Base-by-base conservation (phyloP, 2,888 invertebrate species). In the Antheraea yamamai region DNA sequence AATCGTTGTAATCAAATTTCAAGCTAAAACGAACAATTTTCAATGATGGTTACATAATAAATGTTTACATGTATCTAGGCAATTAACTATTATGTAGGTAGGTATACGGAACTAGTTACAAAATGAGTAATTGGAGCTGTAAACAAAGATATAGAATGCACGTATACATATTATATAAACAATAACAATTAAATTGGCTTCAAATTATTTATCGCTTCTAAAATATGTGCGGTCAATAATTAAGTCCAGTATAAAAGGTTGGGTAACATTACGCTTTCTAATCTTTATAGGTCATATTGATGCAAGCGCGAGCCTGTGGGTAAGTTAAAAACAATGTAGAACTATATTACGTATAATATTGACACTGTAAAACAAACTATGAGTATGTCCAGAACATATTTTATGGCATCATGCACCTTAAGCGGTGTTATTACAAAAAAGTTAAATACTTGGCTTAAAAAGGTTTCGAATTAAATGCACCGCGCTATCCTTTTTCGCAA, bases 341-440 rank as follows among this genome's bases (percentile, higher is more conserved):
- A 16, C 23, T 30, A 68, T 23, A 74, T 10, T 68, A 55, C 55
- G 23, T 70, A 26, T 74, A 75, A 64, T 68, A 64, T 75, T 70
- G 52, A 16, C n/a, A 52, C 14, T 76, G 79, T 75, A 75, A 79
- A 73, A 76, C 75, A 77, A 77, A 75, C 75, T 75, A 71, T 72
- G 74, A 52, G 52, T 68, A 52, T 64, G 64, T 20, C 39, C 77
- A 79, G 77, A 81, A 83, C 80, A 81, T 83, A 84, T 74, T 82
- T 76, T 78, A 79, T 77, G 74, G 75, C 76, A 75, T 74, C 77
- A 78, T 78, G 81, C 77, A 79, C 83, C 82, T 81, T 83, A n/a
- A n/a, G n/a, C n/a, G n/a, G n/a, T n/a, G n/a, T n/a, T n/a, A n/a
- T n/a, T n/a, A n/a, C n/a, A n/a, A n/a, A n/a, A n/a, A n/a, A n/a